Conservation (phyloP, 2,113 vertebrate species). For the Vidua macroura region DNA sequence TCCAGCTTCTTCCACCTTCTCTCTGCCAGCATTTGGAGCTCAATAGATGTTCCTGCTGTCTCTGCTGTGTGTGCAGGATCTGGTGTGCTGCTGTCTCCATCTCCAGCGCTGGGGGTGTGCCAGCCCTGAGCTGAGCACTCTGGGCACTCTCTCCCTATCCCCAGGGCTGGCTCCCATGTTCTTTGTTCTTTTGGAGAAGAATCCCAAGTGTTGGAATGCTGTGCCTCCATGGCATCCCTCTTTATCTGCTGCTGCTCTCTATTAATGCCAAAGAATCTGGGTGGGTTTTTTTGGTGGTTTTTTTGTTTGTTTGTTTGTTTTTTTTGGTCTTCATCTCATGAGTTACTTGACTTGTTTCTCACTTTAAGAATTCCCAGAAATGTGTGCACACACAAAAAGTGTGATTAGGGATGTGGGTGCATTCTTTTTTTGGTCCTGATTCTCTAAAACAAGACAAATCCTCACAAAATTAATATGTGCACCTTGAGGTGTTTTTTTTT, state of each 20-base stretch:
- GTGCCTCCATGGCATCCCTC: background rate
- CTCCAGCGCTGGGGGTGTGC: background rate
- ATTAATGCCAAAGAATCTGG: background rate
- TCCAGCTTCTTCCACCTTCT: background rate
- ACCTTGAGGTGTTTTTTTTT: background rate
- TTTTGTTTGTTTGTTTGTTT: background rate
- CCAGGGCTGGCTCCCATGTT: fast-evolving
- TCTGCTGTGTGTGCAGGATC: background rate
- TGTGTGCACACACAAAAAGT: too few relatives aligned
- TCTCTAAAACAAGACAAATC: background rate
- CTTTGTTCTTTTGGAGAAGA: fast-evolving
- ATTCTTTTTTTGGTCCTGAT: background rate
- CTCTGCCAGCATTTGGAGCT: background rate
- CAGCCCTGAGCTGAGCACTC: background rate
- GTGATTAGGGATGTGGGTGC: background rate
- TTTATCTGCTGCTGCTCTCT: background rate
- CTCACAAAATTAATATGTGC: background rate
- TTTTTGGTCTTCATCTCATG: background rate
- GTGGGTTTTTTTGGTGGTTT: background rate
- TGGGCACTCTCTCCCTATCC: background rate
- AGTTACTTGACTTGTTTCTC: background rate
- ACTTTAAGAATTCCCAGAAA: background rate
- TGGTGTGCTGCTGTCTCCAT: background rate
- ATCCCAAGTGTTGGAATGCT: fast-evolving
- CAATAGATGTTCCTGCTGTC: background rate